Evolutionary conservation across 2,797 vertebrate species (phyloP).

Genomic region (Cyclopterus lumpus): DNA sequence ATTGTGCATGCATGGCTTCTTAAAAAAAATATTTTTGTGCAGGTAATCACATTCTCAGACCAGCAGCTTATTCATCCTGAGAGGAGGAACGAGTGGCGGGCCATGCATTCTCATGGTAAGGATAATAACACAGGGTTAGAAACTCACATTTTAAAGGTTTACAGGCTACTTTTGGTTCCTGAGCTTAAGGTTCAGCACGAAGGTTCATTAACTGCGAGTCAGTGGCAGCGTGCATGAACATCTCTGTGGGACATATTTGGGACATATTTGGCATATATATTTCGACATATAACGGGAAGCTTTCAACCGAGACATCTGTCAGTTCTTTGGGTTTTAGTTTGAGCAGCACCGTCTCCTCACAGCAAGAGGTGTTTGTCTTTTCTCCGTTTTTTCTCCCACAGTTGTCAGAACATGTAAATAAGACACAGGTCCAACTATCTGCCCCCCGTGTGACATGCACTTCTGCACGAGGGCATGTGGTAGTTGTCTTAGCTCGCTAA

Average conservation of each 20-base stretch:
- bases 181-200: neutral
- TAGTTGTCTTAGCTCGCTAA: neutral
- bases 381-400: no score
- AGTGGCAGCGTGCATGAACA: neutral
- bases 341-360: neutral
- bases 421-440: neutral
- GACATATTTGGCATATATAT: no score
- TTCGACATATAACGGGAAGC: neutral
- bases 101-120: neutral
- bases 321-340: neutral
- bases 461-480: neutral
- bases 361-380: constrained; percentile 4
- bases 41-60: constrained; percentile 44
- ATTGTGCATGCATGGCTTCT: constrained; percentile 49
- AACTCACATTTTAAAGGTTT: constrained; percentile 2
- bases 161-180: neutral
- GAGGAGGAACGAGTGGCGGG: constrained; percentile 6
- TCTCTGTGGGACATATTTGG: neutral
- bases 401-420: neutral
- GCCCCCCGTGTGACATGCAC: neutral
- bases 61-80: constrained; percentile 11
- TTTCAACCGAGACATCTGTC: neutral
- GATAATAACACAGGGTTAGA: constrained; percentile 3
- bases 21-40: constrained; percentile 51
- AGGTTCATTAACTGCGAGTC: neutral